phyloP scores from a whole-genome alignment of 2,888 invertebrate species.

The Terebella lapidaria region DNA sequence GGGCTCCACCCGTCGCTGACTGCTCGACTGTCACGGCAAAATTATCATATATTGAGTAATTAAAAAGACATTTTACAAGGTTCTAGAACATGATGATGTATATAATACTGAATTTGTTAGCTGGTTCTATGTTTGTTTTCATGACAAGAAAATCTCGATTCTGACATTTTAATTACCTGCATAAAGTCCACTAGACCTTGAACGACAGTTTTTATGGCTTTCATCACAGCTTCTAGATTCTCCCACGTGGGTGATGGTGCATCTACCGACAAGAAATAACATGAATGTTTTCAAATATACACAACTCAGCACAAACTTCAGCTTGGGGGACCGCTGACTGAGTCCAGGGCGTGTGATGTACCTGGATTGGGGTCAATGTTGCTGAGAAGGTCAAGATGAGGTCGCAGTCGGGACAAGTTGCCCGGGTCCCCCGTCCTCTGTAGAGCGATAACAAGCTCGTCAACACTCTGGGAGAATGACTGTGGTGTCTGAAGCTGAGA shows the following conservation, averaged over 20 bases:
- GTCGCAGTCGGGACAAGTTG: constrained; percentile 70
- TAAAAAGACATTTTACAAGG: too few species aligned
- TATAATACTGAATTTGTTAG: too few species aligned
- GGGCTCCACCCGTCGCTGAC: constrained; percentile 7
- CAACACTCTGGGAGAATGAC: constrained; percentile 81
- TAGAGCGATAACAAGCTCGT: constrained; percentile 82
- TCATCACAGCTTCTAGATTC: constrained; percentile 44
- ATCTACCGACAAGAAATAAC: constrained; percentile 31
- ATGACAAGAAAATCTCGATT: too few species aligned
- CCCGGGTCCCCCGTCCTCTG: constrained; percentile 85
- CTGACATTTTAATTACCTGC: constrained; percentile 68
- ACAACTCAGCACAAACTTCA: background rate
- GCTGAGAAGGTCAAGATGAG: constrained; percentile 78
- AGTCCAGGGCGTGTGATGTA: constrained; percentile 43
- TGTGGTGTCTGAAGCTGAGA: constrained; percentile 84
- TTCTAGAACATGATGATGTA: too few species aligned
- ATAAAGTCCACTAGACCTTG: constrained; percentile 74
- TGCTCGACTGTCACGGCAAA: constrained; percentile 1
- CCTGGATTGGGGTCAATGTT: constrained; percentile 81
- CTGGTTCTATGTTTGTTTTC: too few species aligned
- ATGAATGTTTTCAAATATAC: background rate
- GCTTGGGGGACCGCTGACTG: background rate
- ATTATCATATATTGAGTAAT: background rate
- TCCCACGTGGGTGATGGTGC: constrained; percentile 50
- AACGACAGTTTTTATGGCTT: constrained; percentile 60